phyloP scores from a whole-genome alignment of 2,797 vertebrate species.

The Dicrostonyx torquatus region DNA sequence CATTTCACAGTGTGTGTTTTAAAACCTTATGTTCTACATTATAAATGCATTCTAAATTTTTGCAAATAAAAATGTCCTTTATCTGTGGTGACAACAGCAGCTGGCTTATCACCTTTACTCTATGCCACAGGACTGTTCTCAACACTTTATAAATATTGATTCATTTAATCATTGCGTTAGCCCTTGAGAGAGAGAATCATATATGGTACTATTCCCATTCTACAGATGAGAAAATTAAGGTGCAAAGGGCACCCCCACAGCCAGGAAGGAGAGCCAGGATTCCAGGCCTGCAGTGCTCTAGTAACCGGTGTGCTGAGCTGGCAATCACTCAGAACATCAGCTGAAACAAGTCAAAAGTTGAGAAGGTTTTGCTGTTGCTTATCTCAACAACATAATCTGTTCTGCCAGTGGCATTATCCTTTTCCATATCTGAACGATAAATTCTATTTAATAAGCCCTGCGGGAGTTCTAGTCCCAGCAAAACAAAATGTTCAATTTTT shows the following conservation, averaged over 20 bases:
- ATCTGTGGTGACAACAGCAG: not conserved
- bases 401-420: not conserved
- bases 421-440: constrained; percentile 13
- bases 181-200: not conserved
- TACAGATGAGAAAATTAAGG: constrained; percentile 10
- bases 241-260: not conserved
- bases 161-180: not conserved
- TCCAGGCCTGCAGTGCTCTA: not conserved
- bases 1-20: not conserved
- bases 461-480: not conserved
- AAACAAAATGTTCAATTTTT: constrained; percentile 29
- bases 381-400: not conserved
- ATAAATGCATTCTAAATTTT: not conserved
- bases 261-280: not conserved
- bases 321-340: not conserved
- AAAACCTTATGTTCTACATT: not conserved
- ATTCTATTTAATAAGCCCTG: not conserved
- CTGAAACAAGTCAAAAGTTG: not conserved
- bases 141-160: not conserved
- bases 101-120: not conserved
- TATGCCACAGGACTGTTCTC: not conserved
- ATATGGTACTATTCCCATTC: not conserved
- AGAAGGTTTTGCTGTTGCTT: not conserved
- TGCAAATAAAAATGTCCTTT: not conserved
- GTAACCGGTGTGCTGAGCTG: not conserved